These are phyloP conservation scores for Crotalus horridus DNA, from an alignment of 2,113 vertebrate species.

Conservation along the genomic window DNA sequence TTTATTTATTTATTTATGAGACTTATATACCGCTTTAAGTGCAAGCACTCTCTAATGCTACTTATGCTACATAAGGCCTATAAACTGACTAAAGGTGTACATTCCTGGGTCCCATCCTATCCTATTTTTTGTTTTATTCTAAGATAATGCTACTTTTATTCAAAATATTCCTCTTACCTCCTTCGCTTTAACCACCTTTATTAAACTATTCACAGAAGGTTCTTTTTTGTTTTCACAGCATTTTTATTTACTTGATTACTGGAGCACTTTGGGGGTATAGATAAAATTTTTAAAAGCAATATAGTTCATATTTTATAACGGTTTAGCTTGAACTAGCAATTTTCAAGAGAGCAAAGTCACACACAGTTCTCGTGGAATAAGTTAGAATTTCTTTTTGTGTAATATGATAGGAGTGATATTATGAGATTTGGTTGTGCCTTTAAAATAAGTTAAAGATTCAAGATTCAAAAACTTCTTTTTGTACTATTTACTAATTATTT, in stretches of 20 bases:
- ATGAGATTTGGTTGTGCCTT: not conserved
- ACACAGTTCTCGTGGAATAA: not conserved
- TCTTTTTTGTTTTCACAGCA: not conserved
- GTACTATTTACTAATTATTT: not conserved
- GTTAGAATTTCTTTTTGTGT: not conserved
- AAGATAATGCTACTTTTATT: not conserved
- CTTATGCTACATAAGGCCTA: not conserved
- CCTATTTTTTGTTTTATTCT: not conserved
- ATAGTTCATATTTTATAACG: not conserved
- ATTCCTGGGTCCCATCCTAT: not conserved
- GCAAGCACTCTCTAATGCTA: too few species aligned
- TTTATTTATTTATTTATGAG: too few species aligned
- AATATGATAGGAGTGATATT: not conserved
- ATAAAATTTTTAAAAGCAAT: not conserved
- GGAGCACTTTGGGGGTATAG: not conserved
- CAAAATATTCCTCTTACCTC: not conserved
- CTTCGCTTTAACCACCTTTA: not conserved
- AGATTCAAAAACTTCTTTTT: not conserved
- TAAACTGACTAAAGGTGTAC: not conserved
- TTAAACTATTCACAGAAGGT: not conserved
- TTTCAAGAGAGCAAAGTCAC: not conserved
- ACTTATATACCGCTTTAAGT: too few species aligned
- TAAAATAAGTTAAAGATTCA: not conserved
- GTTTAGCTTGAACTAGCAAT: not conserved
- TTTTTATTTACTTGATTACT: not conserved